A percentile compares a stretch with the other conserved stretches of the same genome.
Evolutionary conservation across 1,140 invertebrate genomes (phyloP).

Genomic region (Drosophila kanapiae): DNA sequence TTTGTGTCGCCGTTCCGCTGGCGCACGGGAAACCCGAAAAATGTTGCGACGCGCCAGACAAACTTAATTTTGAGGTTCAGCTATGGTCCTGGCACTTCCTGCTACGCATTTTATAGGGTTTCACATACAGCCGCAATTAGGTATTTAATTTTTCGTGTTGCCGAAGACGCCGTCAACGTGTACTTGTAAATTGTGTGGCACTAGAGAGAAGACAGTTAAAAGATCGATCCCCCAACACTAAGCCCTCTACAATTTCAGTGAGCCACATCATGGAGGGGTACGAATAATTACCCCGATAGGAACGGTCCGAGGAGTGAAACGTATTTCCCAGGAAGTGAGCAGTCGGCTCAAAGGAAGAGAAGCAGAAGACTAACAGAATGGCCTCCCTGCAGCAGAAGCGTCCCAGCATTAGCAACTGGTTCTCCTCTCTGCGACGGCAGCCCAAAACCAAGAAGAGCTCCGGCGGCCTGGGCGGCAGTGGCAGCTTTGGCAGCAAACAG

Average conservation of each 20-base stretch:
- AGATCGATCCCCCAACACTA: slow-evolving; percentile 16
- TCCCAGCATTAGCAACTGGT: slow-evolving; percentile 90
- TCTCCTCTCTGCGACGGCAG: slow-evolving; percentile 90
- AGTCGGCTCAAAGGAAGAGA: slow-evolving; percentile 31
- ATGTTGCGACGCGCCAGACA: slow-evolving; percentile 48
- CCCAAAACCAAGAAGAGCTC: slow-evolving; percentile 86
- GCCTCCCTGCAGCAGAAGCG: slow-evolving; percentile 85
- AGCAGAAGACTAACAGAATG: slow-evolving; percentile 45
- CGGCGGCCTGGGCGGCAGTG: slow-evolving; percentile 31
- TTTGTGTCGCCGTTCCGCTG: slow-evolving; percentile 52
- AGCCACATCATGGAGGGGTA: slow-evolving; percentile 44
- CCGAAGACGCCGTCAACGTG: slow-evolving; percentile 26
- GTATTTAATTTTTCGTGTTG: slow-evolving; percentile 51
- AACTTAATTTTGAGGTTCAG: slow-evolving; percentile 61
- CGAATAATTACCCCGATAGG: slow-evolving; percentile 33
- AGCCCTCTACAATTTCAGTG: slow-evolving; percentile 58
- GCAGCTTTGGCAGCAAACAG: slow-evolving; percentile 69
- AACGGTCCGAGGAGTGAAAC: slow-evolving; percentile 22
- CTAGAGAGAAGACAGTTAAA: slow-evolving; percentile 14
- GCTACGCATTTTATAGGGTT: slow-evolving; percentile 36
- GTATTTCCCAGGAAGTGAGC: slow-evolving; percentile 51
- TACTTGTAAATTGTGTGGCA: slow-evolving; percentile 70
- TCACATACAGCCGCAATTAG: slow-evolving; percentile 48
- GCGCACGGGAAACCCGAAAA: slow-evolving; percentile 56
- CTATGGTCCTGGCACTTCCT: slow-evolving; percentile 54